Evolutionary conservation across 2,888 invertebrate genomes (phyloP).

Genomic region (Fabriciana adippe): DNA sequence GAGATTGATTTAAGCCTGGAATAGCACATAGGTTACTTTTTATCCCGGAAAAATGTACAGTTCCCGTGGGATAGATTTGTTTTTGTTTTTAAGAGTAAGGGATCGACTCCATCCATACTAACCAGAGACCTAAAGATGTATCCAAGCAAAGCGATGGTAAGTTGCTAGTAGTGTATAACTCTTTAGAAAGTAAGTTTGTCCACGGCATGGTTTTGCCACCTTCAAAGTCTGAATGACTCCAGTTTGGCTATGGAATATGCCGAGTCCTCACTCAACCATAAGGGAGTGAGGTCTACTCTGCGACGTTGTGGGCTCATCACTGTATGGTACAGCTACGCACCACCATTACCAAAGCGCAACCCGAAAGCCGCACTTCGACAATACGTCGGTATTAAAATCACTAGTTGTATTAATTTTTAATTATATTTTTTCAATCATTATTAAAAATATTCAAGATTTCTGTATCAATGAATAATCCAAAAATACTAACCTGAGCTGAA

Average conservation of each 20-base stretch:
- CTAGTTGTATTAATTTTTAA: not conserved
- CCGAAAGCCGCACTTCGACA: slow-evolving; percentile 59
- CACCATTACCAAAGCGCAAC: slow-evolving; percentile 59
- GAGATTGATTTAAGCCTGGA: no score
- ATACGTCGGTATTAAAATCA: slow-evolving; percentile 58
- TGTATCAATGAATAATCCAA: not conserved
- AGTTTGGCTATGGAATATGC: slow-evolving; percentile 90
- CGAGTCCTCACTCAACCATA: slow-evolving; percentile 79
- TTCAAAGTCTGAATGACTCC: slow-evolving; percentile 86
- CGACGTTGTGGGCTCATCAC: slow-evolving; percentile 84
- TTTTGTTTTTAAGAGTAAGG: no score
- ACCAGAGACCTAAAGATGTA: no score
- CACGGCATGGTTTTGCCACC: slow-evolving; percentile 85
- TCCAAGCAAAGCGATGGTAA: no score
- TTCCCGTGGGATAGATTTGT: no score
- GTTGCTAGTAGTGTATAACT: no score
- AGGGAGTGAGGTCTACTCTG: slow-evolving; percentile 81
- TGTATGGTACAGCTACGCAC: slow-evolving; percentile 79
- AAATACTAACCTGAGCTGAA: slow-evolving; percentile 86
- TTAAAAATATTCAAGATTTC: no score
- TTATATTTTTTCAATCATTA: no score
- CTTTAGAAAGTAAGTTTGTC: slow-evolving; percentile 61
- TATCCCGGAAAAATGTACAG: no score
- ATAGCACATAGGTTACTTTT: no score
- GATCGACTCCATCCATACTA: no score